Evolutionary conservation across 2,888 invertebrate genomes (phyloP), one percentile per base, ranked within the genome.

Genomic region (Opisthograptis luteolata): DNA sequence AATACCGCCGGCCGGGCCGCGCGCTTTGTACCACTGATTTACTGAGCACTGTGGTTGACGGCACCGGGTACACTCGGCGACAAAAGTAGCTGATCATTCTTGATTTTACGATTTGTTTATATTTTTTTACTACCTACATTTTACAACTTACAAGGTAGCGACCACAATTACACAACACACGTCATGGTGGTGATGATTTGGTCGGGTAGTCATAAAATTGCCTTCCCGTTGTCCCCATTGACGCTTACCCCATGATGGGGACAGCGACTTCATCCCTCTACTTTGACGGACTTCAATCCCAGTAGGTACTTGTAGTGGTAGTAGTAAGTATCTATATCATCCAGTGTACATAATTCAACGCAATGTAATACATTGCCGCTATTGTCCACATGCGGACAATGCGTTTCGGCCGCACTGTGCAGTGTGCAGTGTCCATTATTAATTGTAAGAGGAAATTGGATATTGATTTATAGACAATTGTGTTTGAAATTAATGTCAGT

Each of bases 1-100:
- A 20, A 6, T 6, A 47, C 57, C 59, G 64, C 59, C 55, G 55
- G 32, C 54, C 39, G 45, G 39, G 36, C 52, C 48, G 49, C 45
- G 52, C 32, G 54, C 45, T 56, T 70, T 70, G 67, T 70, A 39
- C 37, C 4, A 9, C 36, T 62, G 70, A 70, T 70, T 70, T 70
- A 70, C 49, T 51, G 58, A 36, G 34, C 43, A 40, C 70, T 70
- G 70, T 39, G 44, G 42, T 17, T 57, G 70, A 70, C 70, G 62
- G 56, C 9, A 25, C 24, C 6, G 24, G 17, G 6, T 17, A 17
- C 9, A 12, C 8, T 13, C 13, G 12, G 6, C 7, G 12, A 14
- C n/a, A 7, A 15, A 15, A 2, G n/a, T n/a, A n/a, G n/a, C n/a
- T n/a, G n/a, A n/a, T n/a, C n/a, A n/a, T n/a, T n/a, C n/a, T n/a